Evolutionary conservation across 2,113 vertebrate species (phyloP).

Genomic region (Ginglymostoma cirratum): DNA sequence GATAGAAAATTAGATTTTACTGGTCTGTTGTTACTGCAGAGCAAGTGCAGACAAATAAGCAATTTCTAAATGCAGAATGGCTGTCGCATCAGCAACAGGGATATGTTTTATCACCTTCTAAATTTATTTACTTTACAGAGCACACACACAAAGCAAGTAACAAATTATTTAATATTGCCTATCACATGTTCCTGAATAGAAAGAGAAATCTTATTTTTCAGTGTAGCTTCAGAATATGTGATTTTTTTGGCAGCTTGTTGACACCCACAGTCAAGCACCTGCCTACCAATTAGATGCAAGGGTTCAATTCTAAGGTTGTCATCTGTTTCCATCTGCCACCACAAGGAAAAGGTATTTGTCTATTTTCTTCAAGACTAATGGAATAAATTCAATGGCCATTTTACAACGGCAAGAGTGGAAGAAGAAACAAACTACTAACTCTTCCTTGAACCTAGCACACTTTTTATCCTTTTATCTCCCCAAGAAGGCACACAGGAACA

Average conservation of each 20-base stretch:
- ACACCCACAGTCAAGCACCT: not conserved
- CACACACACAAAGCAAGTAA: slow-evolving; percentile 3
- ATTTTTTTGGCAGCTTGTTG: slow-evolving; percentile 8
- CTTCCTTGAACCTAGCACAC: not conserved
- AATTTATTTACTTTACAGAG: slow-evolving; percentile 37
- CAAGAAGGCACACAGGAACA: too few relatives aligned
- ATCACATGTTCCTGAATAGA: not conserved
- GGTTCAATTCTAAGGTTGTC: not conserved
- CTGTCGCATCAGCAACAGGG: slow-evolving; percentile 29
- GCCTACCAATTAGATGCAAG: slow-evolving; percentile 32
- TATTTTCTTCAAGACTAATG: not conserved
- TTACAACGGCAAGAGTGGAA: not conserved
- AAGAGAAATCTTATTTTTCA: not conserved
- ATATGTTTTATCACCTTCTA: slow-evolving; percentile 27
- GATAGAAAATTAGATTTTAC: slow-evolving; percentile 23
- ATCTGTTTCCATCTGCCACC: not conserved
- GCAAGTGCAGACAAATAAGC: slow-evolving; percentile 23
- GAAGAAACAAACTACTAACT: not conserved
- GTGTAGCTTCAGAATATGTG: not conserved
- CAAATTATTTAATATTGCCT: slow-evolving; percentile 5
- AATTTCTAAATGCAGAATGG: slow-evolving; percentile 21
- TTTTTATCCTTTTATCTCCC: not conserved
- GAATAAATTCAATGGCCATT: not conserved
- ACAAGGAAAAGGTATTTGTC: not conserved
- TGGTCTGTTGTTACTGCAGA: slow-evolving; percentile 22